Percentiles rank a stretch among this genome's conserved stretches.
phyloP scores from a whole-genome alignment of 2,797 vertebrate species.

The Eleutherodactylus coqui region DNA sequence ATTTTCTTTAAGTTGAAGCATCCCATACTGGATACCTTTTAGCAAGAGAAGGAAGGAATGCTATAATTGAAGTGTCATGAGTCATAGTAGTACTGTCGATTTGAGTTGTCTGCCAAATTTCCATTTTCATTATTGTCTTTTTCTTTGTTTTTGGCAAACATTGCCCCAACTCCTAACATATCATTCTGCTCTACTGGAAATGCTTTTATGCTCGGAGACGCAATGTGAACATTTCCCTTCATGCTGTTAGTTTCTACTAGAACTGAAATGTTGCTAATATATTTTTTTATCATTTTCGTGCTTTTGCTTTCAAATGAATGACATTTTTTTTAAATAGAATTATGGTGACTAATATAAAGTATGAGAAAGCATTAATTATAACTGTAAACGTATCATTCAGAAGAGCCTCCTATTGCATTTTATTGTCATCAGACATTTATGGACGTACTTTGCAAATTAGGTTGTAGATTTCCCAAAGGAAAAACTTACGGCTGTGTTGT shows the following conservation, averaged over 20 bases:
- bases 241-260: not conserved
- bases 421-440: too few relatives aligned
- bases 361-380: not conserved
- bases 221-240: not conserved
- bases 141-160: constrained; percentile 23
- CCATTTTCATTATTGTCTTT: constrained; percentile 1
- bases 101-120: not conserved
- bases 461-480: too few relatives aligned
- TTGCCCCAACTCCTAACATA: not conserved
- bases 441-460: too few relatives aligned
- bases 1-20: not conserved
- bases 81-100: not conserved
- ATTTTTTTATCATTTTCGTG: not conserved
- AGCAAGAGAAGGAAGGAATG: not conserved
- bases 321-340: not conserved
- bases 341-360: not conserved
- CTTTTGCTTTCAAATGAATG: not conserved
- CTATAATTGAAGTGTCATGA: not conserved
- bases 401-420: too few relatives aligned
- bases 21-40: not conserved
- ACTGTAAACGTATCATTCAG: not conserved
- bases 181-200: constrained; percentile 16
- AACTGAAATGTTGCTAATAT: not conserved
- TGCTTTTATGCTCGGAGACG: constrained; percentile 8
- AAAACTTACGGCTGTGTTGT: too few relatives aligned